Base-by-base conservation (phyloP, 2,797 vertebrate genomes). In the Typhlichthys eigenmanni region DNA sequence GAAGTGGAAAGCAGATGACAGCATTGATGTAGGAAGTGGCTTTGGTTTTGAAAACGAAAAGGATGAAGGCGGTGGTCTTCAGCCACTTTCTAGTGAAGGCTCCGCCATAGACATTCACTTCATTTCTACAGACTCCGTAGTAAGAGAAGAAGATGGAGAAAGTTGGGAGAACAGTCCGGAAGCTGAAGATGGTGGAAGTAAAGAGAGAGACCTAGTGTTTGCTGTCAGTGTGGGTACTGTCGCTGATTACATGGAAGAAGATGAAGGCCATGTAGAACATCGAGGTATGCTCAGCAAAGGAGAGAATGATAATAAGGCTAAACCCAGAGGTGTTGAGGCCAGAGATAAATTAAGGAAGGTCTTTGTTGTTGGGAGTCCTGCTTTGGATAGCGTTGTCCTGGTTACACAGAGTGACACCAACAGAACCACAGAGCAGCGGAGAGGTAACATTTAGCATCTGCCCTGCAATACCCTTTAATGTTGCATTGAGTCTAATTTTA, bases 361-460 rank as follows among this genome's bases (percentile, higher is more conserved):
- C 38, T 69, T 74, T 38, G 58, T 51, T 47, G 50, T 9, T 14
- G 45, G 29, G 45, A 51, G 51, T 47, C 38, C 68, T 0, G 5
- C 58, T 24, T 54, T 51, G 53, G 74, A 58, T 6, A 64, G 3
- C 24, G 55, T 68, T 2, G 64, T 69, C 34, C 75, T 70, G 69
- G 50, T 76, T 62, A 72, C 63, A 58, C 52, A 54, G 71, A 72
- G 62, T 24, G 64, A 63, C 3, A 7, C n/a, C 47, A 58, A 17
- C 51, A 54, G 60, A 54, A 62, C 63, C 54, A 24, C 16, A 10
- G 76, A 75, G 55, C 55, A 79, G 51, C 59, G 1, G n/a, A 62
- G 79, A 87, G 84, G 83, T 81, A 87, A 81, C 69, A 58, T 47
- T 49, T 48, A 4, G 19, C 14, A 13, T 17, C 50, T 17, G 5